These are phyloP conservation scores for Cnemophilus loriae DNA, from an alignment of 2,113 vertebrate species.

Conservation along the genomic window DNA sequence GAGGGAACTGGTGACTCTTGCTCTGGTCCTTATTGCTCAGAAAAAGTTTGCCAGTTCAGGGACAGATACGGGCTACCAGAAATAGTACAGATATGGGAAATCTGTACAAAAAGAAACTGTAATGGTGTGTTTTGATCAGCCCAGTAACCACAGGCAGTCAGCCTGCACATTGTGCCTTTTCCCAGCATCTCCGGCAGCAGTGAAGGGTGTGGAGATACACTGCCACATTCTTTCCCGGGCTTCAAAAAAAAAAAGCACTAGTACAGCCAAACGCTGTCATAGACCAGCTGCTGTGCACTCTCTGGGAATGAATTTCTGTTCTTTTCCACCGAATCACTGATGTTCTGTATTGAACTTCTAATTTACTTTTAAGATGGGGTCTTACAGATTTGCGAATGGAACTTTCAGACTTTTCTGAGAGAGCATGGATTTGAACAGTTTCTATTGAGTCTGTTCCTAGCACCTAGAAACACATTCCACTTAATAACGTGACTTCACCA, in stretches of 20 bases:
- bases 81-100: not conserved
- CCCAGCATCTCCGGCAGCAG: not conserved
- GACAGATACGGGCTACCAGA: not conserved
- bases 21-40: not conserved
- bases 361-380: not conserved
- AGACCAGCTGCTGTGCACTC: not conserved
- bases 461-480: not conserved
- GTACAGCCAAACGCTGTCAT: not conserved
- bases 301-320: not conserved
- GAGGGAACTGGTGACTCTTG: not conserved
- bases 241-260: not conserved
- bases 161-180: not conserved
- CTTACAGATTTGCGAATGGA: not conserved
- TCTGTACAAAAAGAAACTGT: not conserved
- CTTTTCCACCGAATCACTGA: not conserved
- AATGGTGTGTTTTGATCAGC: not conserved
- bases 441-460: not conserved
- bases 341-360: not conserved
- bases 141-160: accelerated
- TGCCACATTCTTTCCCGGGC: not conserved
- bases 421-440: not conserved
- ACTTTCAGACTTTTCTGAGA: not conserved
- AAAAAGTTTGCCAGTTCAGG: not conserved
- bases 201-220: not conserved
- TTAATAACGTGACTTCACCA: not conserved